These are phyloP conservation scores for Palaemon carinicauda DNA, from an alignment of 1,140 invertebrate genomes.

Conservation along the genomic window DNA sequence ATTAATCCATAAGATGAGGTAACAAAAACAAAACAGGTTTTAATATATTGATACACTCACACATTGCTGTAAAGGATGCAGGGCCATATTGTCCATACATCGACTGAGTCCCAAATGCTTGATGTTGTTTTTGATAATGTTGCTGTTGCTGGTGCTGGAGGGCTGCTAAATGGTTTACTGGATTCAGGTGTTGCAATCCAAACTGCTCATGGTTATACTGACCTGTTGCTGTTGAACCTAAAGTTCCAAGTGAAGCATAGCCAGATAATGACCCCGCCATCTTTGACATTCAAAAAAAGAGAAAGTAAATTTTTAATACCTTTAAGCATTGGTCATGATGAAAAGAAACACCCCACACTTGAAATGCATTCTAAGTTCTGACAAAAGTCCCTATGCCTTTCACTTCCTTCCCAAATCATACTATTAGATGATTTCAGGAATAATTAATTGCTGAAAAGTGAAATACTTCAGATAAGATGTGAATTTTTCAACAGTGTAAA, in stretches of 20 bases:
- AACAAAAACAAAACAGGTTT: neutral
- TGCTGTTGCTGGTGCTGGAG: constrained; percentile 33
- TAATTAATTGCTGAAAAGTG: no score
- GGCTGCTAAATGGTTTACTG: constrained; percentile 11
- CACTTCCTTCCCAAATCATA: no score
- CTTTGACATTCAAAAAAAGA: neutral
- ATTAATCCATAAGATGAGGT: neutral
- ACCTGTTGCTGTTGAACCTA: constrained; percentile 5
- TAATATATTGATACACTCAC: neutral
- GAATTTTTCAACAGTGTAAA: no score
- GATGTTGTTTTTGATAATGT: constrained; percentile 12
- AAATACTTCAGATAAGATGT: no score
- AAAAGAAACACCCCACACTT: neutral
- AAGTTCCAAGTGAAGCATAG: constrained; percentile 30
- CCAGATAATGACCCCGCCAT: constrained; percentile 16
- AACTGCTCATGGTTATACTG: constrained; percentile 23
- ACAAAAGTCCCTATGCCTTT: no score
- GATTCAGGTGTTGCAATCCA: constrained; percentile 39
- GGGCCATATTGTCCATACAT: constrained; percentile 32
- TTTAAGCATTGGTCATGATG: neutral
- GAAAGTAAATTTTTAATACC: neutral
- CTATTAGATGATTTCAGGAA: no score
- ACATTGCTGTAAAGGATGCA: constrained; percentile 34
- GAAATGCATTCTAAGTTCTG: no score
- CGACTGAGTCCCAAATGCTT: constrained; percentile 6